These are phyloP conservation scores for Rhagonycha fulva DNA, from an alignment of 2,888 invertebrate species.

Conservation along the genomic window DNA sequence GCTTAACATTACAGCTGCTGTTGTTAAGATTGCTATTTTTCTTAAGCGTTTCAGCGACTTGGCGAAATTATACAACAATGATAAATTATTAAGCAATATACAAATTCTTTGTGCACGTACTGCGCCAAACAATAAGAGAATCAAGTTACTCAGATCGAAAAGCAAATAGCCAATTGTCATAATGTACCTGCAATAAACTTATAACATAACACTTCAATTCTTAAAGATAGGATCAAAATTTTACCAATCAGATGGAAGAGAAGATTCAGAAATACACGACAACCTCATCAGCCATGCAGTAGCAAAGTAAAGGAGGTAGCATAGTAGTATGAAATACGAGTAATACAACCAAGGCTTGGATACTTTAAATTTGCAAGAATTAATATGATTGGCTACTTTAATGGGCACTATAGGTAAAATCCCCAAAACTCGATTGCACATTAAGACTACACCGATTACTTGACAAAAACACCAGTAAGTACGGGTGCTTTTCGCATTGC, in stretches of 20 bases:
- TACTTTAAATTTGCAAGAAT: background rate
- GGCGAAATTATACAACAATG: background rate
- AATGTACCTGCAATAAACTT: constrained; percentile 2
- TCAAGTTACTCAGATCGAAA: background rate
- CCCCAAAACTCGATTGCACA: background rate
- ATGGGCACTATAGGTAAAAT: background rate
- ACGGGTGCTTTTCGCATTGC: background rate
- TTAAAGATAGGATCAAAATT: background rate
- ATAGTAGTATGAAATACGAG: background rate
- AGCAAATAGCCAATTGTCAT: constrained; percentile 11
- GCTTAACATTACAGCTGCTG: background rate
- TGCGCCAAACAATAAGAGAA: background rate
- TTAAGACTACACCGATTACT: background rate
- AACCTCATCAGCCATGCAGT: background rate
- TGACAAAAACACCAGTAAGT: background rate
- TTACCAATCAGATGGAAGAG: background rate
- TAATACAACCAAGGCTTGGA: background rate
- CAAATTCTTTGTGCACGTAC: background rate
- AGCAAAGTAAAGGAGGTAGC: background rate
- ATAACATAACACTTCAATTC: background rate
- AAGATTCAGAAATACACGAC: background rate
- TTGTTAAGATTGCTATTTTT: background rate
- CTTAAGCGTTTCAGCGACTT: background rate
- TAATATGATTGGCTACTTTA: background rate
- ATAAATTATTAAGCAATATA: background rate